phyloP scores from a whole-genome alignment of 2,113 vertebrate genomes.

The Rattus norvegicus region DNA sequence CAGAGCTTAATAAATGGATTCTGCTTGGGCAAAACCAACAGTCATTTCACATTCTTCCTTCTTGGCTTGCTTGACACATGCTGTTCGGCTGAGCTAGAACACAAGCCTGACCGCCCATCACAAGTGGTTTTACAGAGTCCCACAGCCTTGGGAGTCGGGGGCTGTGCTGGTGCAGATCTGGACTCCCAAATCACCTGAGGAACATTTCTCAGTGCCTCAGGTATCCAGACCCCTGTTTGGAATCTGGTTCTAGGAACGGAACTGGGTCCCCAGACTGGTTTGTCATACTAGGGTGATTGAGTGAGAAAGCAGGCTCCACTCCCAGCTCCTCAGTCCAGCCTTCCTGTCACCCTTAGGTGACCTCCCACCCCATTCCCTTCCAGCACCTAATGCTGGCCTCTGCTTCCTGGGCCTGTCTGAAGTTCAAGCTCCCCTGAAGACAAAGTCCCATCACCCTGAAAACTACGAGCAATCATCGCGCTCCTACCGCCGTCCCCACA shows the following conservation, averaged over 20 bases:
- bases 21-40: slow-evolving; percentile 77
- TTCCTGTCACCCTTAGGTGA: neutral
- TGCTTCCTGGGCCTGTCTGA: neutral
- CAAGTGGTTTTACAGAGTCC: neutral
- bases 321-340: neutral
- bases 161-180: neutral
- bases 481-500: neutral
- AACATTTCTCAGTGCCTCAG: neutral
- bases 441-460: neutral
- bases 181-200: no score
- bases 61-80: slow-evolving; percentile 46
- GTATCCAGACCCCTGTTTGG: neutral
- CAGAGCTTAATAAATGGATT: slow-evolving; percentile 84
- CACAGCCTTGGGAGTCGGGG: neutral
- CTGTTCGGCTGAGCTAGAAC: neutral
- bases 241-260: neutral
- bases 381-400: neutral
- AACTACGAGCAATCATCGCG: accelerated
- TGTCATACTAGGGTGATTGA: neutral
- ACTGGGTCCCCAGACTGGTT: neutral
- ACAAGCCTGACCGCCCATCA: neutral
- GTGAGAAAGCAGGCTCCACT: neutral
- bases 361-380: neutral
- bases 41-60: slow-evolving; percentile 64
- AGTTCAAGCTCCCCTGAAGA: neutral